Conservation (phyloP, 2,113 vertebrate genomes). For the Sinosuthora webbiana region DNA sequence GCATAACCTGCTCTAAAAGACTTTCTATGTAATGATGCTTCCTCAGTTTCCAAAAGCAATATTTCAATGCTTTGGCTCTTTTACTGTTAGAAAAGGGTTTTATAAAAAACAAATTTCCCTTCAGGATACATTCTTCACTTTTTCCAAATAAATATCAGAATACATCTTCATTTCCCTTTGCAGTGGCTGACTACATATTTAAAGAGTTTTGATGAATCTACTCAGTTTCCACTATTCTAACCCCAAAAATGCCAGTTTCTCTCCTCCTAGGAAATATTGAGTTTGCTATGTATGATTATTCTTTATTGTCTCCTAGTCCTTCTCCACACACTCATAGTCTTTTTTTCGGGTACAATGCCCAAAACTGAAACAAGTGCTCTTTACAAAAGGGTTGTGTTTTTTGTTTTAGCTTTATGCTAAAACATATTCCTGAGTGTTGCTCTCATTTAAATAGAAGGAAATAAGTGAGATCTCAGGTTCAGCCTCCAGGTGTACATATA, state of each 20-base stretch:
- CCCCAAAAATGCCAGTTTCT: neutral
- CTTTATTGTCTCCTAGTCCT: neutral
- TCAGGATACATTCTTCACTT: neutral
- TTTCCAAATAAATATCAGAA: neutral
- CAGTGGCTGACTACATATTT: neutral
- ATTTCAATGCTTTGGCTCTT: neutral
- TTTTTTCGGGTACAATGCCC: neutral
- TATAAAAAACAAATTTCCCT: neutral
- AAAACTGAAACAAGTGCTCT: neutral
- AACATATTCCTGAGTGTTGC: accelerated
- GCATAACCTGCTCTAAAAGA: neutral
- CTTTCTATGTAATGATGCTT: neutral
- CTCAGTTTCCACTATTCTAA: neutral
- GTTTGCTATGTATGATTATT: neutral
- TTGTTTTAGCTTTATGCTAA: neutral
- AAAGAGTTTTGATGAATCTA: neutral
- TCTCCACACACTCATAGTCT: neutral
- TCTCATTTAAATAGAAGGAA: neutral
- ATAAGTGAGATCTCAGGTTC: neutral
- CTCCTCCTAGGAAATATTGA: neutral
- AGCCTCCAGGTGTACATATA: neutral
- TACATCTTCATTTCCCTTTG: neutral
- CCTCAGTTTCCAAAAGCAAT: slow-evolving; percentile 25
- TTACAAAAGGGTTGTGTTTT: neutral
- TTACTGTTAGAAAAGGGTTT: neutral